Evolutionary conservation across 2,113 vertebrate genomes (phyloP).

Genomic region (Sula dactylatra): DNA sequence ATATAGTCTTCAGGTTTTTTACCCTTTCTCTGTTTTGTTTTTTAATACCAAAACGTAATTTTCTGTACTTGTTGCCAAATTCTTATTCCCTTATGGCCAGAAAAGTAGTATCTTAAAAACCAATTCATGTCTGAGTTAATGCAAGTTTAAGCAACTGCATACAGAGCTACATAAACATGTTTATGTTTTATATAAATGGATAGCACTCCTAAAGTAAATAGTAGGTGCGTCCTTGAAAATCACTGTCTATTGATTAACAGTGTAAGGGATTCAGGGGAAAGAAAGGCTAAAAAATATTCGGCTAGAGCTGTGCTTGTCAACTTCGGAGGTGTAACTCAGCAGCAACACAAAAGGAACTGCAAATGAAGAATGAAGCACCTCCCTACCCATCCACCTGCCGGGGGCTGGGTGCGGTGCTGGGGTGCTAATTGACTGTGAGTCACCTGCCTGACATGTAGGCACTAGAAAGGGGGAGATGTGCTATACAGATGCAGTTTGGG

Average conservation of each 20-base stretch:
- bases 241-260: not conserved
- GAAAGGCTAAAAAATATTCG: not conserved
- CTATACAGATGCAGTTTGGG: not conserved
- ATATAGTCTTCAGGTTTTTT: not conserved
- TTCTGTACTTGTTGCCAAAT: not conserved
- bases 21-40: not conserved
- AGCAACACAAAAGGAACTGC: not conserved
- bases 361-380: not conserved
- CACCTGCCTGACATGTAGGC: not conserved
- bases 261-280: not conserved
- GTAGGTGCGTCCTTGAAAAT: not conserved
- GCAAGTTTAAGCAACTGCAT: not conserved
- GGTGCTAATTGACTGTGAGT: constrained; percentile 31
- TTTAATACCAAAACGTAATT: not conserved
- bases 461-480: not conserved
- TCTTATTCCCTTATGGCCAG: not conserved
- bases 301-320: not conserved
- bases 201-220: not conserved
- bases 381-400: not conserved
- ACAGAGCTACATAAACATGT: not conserved
- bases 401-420: not conserved
- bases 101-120: not conserved
- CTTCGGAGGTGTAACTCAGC: not conserved
- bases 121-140: not conserved
- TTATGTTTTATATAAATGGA: not conserved